Evolutionary conservation across 2,888 invertebrate genomes (phyloP), one percentile per base, ranked within the genome.

Genomic region (Epinotia demarniana): DNA sequence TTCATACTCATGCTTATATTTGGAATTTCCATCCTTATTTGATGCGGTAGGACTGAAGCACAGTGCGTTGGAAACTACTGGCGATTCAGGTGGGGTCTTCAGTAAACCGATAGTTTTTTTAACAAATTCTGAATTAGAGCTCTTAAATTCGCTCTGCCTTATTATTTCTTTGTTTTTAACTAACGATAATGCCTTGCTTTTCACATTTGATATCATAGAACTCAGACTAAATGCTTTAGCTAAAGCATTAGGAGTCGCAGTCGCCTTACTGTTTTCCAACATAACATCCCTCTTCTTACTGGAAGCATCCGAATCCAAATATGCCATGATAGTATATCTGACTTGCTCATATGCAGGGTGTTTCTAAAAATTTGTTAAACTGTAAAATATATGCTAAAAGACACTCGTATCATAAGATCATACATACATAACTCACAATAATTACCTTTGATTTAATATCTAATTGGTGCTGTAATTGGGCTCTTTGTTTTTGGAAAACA

Each of bases 361-460:
- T 90, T 94, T 94, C 95, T 95, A 84, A 81, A 92, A 91, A 79
- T 76, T 33, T 69, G 23, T 55, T 23, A 53, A 53, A 8, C 13
- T 16, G 18, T 60, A 46, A 39, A 33, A 55, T 39, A 39, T 8
- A 9, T 39, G 9, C 39, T 39, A 8, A 39, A 39, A 39, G 39
- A 9, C 39, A 33, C 33, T 27, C 23, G 3, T 27, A 27, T 27
- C 23, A 27, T 27, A 27, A 23, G 23, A 23, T 23, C 23, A 27
- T n/a, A n/a, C n/a, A n/a, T n/a, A 6, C 6, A 33, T 39, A 9
- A 39, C 39, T 39, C 9, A 9, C 39, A 58, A 72, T 33, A 70
- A 76, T 70, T 77, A 96, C 96, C 94, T 96, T 96, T 60, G 94
- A 87, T 83, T 95, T 93, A 3, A 95, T 81, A 81, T 92, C 95